Base-by-base conservation (phyloP, 2,888 invertebrate species). In the Drosophila neotestacea region DNA sequence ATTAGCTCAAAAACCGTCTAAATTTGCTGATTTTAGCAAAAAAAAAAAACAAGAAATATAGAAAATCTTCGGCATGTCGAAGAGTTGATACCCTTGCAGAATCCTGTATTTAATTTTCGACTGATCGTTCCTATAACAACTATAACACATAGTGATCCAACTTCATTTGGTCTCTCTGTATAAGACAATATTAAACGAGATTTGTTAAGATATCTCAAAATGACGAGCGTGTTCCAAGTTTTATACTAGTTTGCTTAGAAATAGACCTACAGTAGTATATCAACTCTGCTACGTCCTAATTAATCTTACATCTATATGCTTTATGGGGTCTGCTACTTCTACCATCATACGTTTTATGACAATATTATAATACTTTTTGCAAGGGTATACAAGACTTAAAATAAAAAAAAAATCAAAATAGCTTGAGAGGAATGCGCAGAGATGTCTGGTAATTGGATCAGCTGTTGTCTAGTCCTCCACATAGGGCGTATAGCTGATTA, bases 401-500 rank as follows among this genome's bases (percentile, higher is more conserved):
- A 3, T 9, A 32, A 1, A 13, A 13, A 46, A 63, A 4, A 34
- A 27, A 2, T n/a, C 32, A 38, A 59, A 64, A 42, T 16, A 30
- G 38, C n/a, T 36, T 28, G 47, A n/a, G 16, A 34, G 81, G 81
- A 81, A 81, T 81, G 71, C 62, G 84, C 69, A 36, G 0, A 28
- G 59, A 36, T 67, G 36, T 47, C 61, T 60, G 44, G 79, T 65
- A 85, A 82, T 64, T 44, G 82, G 70, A 82, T 62, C 39, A 59
- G 34, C 42, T 51, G 47, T n/a, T 67, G 22, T 60, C 69, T 70
- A 76, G 41, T 76, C 79, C 76, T 91, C 91, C 7, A 82, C 85
- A 79, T 91, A 92, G 4, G 92, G 92, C 93, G 97, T 97, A 93
- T 96, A 98, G 69, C 96, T 96, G 32, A 96, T 95, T 58, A 98